A percentile compares a stretch with the other conserved stretches of the same genome.
Conservation (phyloP, 2,113 vertebrate species). For the Acrocephalus arundinaceus region DNA sequence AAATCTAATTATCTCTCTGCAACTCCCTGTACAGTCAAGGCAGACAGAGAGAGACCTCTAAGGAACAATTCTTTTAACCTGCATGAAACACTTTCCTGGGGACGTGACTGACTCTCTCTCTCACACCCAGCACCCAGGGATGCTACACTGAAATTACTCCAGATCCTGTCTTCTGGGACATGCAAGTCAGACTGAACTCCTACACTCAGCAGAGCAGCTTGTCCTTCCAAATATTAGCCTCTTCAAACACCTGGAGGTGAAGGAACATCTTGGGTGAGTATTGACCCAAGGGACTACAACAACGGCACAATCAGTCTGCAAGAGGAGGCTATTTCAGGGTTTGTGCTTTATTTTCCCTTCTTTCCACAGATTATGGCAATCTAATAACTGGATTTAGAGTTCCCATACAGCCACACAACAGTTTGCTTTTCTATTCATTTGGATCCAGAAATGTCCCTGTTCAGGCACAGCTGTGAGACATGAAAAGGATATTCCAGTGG, state of each 20-base stretch:
- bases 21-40: background rate
- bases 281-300: background rate
- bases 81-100: background rate
- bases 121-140: background rate
- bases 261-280: background rate
- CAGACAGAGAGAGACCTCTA: background rate
- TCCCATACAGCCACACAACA: background rate
- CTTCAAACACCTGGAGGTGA: background rate
- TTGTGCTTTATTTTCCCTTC: background rate
- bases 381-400: background rate
- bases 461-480: background rate
- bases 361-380: background rate
- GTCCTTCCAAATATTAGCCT: background rate
- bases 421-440: background rate
- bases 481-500: fast-evolving
- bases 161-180: background rate
- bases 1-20: constrained; percentile 30
- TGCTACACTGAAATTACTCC: background rate
- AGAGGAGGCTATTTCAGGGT: background rate
- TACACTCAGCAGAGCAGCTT: background rate
- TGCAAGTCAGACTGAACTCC: background rate
- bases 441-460: background rate
- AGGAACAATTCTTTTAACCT: background rate
- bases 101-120: background rate
- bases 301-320: background rate